phyloP scores from a whole-genome alignment of 35 echinoderm and acorn worm species.

The Ptychodera flava region DNA sequence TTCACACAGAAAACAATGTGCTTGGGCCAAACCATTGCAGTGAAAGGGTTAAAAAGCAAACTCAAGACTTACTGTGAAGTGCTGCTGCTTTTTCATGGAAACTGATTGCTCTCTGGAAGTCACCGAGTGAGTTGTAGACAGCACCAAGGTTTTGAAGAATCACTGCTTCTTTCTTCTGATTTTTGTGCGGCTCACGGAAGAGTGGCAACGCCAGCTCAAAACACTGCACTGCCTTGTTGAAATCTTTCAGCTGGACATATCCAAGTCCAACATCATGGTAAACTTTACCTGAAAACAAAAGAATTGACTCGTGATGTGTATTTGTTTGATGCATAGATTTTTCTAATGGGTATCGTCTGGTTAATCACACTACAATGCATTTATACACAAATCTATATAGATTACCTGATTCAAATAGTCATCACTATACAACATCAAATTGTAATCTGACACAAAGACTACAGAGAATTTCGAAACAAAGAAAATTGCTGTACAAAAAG shows the following conservation, averaged over 20 bases:
- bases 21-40: too few relatives aligned
- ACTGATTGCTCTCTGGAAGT: neutral
- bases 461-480: too few relatives aligned
- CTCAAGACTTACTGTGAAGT: neutral
- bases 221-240: neutral
- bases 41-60: too few relatives aligned
- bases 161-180: neutral
- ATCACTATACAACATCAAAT: too few relatives aligned
- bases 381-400: too few relatives aligned
- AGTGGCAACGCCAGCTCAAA: conserved; percentile 1
- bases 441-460: too few relatives aligned
- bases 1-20: too few relatives aligned
- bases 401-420: neutral
- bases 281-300: conserved; percentile 3
- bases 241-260: neutral
- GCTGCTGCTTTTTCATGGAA: neutral
- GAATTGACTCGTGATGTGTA: too few relatives aligned
- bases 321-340: too few relatives aligned
- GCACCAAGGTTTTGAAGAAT: neutral
- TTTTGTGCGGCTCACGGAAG: neutral
- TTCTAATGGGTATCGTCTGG: too few relatives aligned
- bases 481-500: too few relatives aligned
- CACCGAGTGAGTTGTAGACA: neutral
- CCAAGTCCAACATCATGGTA: conserved; percentile 12
- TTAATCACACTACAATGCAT: too few relatives aligned